Conservation (phyloP, 92 coral and sea anemone species). For the Parazoanthus atlanticus region DNA sequence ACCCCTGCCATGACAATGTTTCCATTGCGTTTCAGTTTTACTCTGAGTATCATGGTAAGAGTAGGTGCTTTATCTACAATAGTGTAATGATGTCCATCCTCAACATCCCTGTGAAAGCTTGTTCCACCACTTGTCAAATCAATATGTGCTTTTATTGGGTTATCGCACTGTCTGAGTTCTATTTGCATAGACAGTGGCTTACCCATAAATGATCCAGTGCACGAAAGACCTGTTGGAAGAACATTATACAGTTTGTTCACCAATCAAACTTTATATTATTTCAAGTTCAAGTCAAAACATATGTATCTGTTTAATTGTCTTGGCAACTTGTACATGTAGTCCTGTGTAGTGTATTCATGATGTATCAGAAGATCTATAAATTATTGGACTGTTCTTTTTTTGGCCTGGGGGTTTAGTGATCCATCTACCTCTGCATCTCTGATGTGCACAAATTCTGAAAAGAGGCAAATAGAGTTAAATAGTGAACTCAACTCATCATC, state of each 20-base stretch:
- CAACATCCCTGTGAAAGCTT: conserved; percentile 1
- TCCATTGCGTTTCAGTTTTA: conserved; percentile 26
- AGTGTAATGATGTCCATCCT: neutral
- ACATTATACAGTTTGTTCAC: neutral
- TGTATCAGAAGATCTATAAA: too few relatives aligned
- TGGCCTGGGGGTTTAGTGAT: too few relatives aligned
- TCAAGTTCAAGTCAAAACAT: too few relatives aligned
- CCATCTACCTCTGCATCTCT: too few relatives aligned
- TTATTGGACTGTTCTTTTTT: too few relatives aligned
- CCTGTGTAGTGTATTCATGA: too few relatives aligned
- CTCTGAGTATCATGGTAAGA: neutral
- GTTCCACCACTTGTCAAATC: neutral
- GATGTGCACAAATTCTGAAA: too few relatives aligned
- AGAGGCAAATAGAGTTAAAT: too few relatives aligned
- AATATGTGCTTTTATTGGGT: conserved; percentile 31
- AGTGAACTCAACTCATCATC: too few relatives aligned
- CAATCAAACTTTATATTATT: too few relatives aligned
- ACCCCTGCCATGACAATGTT: conserved; percentile 9
- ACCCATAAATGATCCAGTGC: neutral
- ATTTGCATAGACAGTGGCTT: neutral
- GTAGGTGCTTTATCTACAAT: neutral
- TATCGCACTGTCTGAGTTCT: conserved; percentile 5
- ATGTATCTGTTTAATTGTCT: too few relatives aligned
- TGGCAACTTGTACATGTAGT: too few relatives aligned
- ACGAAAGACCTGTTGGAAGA: conserved; percentile 5